A percentile compares a stretch with the other conserved stretches of the same genome.
phyloP scores from a whole-genome alignment of 2,113 vertebrate genomes.

The Anoura caudifer region DNA sequence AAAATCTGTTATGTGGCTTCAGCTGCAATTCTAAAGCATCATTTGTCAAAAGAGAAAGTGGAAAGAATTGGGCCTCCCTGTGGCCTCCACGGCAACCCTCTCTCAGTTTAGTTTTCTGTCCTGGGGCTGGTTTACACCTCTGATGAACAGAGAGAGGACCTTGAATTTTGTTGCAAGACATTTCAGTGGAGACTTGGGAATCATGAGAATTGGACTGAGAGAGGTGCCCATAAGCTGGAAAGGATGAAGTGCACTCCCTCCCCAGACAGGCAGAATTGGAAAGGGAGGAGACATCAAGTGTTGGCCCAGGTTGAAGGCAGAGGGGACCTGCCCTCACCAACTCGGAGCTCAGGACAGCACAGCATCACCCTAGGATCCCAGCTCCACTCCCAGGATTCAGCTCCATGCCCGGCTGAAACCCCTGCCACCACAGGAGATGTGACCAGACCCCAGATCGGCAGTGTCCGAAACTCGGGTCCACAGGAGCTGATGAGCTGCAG shows the following conservation, averaged over 20 bases:
- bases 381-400: background rate
- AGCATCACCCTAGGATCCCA: background rate
- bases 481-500: background rate
- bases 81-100: background rate
- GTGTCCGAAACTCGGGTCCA: accelerated
- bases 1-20: background rate
- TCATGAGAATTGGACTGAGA: background rate
- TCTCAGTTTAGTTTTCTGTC: background rate
- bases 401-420: accelerated
- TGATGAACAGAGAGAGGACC: background rate
- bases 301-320: background rate
- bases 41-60: background rate
- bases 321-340: background rate
- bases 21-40: background rate
- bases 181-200: background rate
- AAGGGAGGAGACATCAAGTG: background rate
- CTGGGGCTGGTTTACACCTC: background rate
- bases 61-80: background rate
- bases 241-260: background rate
- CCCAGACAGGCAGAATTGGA: background rate
- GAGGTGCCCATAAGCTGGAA: background rate
- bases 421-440: background rate
- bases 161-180: background rate
- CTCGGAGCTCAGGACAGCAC: background rate
- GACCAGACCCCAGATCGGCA: background rate